These are phyloP conservation scores for Drosophila falleni DNA, from an alignment of 2,888 invertebrate genomes.

Conservation along the genomic window DNA sequence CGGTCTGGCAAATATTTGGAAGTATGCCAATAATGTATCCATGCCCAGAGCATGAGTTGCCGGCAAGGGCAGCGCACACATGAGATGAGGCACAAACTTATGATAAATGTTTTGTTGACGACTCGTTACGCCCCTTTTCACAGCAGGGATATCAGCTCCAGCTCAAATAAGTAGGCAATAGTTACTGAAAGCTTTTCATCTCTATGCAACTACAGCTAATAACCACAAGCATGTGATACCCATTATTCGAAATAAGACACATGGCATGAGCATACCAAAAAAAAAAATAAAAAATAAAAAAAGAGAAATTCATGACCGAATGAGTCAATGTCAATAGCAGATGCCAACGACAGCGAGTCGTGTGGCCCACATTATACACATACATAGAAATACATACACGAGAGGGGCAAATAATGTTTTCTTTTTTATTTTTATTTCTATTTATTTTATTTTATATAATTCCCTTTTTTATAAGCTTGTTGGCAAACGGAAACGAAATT, in stretches of 20 bases:
- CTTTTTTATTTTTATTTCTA: constrained; percentile 10
- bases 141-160: neutral
- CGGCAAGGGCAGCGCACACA: constrained; percentile 36
- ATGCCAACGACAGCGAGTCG: constrained; percentile 29
- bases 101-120: constrained; percentile 31
- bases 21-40: constrained; percentile 35
- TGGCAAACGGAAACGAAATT: constrained; percentile 65
- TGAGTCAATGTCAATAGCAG: constrained; percentile 58
- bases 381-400: neutral
- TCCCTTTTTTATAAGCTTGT: constrained; percentile 25
- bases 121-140: constrained; percentile 20
- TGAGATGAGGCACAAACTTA: constrained; percentile 3
- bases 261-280: neutral
- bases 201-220: too few relatives aligned
- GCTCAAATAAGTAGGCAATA: constrained; percentile 48
- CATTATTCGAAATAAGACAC: neutral
- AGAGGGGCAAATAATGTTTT: constrained; percentile 21
- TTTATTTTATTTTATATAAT: constrained; percentile 37
- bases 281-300: neutral
- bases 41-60: constrained; percentile 22
- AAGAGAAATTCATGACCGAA: constrained; percentile 32
- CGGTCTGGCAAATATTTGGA: constrained; percentile 47
- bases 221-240: neutral
- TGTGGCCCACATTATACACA: constrained; percentile 39
- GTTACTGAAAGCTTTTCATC: neutral